A percentile compares a stretch with the other conserved stretches of the same genome.
Conservation (phyloP, 2,888 invertebrate genomes). For the Netelia melanura region DNA sequence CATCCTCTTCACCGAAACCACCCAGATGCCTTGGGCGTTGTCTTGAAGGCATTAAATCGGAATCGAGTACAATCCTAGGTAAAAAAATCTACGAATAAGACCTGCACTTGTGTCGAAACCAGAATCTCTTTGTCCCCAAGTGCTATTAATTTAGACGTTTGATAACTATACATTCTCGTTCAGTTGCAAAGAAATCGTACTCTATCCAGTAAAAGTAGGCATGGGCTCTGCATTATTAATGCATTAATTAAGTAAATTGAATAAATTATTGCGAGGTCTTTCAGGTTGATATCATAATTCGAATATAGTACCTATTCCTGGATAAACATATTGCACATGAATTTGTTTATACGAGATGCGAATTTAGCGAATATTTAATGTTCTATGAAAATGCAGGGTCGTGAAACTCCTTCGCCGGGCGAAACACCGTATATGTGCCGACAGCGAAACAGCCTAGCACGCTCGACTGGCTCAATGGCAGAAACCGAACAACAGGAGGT, state of each 20-base stretch:
- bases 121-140: too few relatives aligned
- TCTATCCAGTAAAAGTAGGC: not conserved
- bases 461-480: slow-evolving; percentile 81
- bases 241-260: slow-evolving; percentile 1
- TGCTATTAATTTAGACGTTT: not conserved
- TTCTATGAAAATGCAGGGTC: slow-evolving; percentile 83
- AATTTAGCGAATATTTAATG: not conserved
- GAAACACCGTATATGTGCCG: slow-evolving; percentile 93
- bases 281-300: not conserved
- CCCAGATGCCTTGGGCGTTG: slow-evolving; percentile 79
- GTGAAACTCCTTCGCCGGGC: slow-evolving; percentile 91
- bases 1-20: slow-evolving; percentile 71
- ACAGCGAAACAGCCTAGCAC: slow-evolving; percentile 90
- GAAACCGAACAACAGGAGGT: slow-evolving; percentile 82
- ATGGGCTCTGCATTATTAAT: not conserved
- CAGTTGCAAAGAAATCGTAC: not conserved
- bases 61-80: slow-evolving; percentile 78
- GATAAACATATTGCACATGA: not conserved
- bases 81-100: slow-evolving; percentile 46
- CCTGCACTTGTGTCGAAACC: not conserved
- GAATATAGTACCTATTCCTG: not conserved
- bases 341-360: not conserved
- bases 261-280: not conserved
- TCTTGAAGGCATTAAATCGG: slow-evolving; percentile 78
- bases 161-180: not conserved